phyloP scores from a whole-genome alignment of 2,888 invertebrate genomes.

The Carabus problematicus region DNA sequence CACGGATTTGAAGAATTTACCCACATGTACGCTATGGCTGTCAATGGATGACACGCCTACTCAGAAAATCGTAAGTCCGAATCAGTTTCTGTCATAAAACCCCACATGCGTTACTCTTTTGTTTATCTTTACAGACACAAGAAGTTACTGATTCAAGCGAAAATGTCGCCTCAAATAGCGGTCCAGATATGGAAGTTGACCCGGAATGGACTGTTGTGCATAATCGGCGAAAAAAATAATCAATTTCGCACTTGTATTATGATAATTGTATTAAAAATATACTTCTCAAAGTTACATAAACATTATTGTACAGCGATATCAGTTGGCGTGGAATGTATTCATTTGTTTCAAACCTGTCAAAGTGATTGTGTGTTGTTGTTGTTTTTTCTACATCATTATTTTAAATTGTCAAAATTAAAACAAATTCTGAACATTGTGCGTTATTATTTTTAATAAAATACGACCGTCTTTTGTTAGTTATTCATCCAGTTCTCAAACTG shows the following conservation, averaged over 20 bases:
- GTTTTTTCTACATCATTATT: too few species aligned
- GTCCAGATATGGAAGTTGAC: constrained; percentile 63
- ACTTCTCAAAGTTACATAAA: too few species aligned
- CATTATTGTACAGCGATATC: too few species aligned
- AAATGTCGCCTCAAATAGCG: constrained; percentile 56
- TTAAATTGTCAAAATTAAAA: too few species aligned
- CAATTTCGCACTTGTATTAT: not conserved
- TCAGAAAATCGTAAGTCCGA: constrained; percentile 10
- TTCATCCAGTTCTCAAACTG: too few species aligned
- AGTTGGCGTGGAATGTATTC: too few species aligned
- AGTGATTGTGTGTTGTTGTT: too few species aligned
- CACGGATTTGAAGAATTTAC: constrained; percentile 66
- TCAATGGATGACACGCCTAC: constrained; percentile 56
- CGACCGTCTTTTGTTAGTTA: too few species aligned
- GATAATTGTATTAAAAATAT: not conserved
- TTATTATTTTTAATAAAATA: too few species aligned
- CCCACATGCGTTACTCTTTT: constrained; percentile 52
- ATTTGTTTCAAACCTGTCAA: too few species aligned
- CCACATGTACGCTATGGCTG: constrained; percentile 67
- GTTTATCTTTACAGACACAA: constrained; percentile 55
- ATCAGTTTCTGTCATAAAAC: not conserved
- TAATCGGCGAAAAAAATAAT: constrained; percentile 63
- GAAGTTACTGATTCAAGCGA: constrained; percentile 53
- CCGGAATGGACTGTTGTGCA: constrained; percentile 74
- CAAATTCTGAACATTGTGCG: too few species aligned